Evolutionary conservation across 1,140 invertebrate genomes (phyloP), one percentile per base, ranked within the genome.

Genomic region (Camponotus vicinus): DNA sequence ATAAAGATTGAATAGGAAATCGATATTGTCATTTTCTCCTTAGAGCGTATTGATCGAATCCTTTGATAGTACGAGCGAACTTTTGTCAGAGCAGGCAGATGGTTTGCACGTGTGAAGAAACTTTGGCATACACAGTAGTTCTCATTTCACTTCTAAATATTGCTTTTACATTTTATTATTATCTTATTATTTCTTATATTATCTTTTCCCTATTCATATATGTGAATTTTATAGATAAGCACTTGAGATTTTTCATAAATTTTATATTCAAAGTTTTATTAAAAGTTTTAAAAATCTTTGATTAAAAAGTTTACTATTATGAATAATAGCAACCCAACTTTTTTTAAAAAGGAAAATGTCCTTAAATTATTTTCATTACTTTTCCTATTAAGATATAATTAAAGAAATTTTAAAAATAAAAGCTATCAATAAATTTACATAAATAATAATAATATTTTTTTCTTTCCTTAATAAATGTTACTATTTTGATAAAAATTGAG

Each of bases 51-150:
- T 69, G 61, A 86, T 80, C 71, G 77, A 49, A 42, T 42, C 57
- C 78, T 71, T 71, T 64, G 9, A 87, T 57, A 45, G 40, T 45
- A 15, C 32, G 63, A 37, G 34, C 21, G 59, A 76, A 45, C 52
- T 88, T 78, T 88, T 52, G 49, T 85, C 27, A 67, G 85, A 63
- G 37, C 64, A 78, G 55, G 37, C 84, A 89, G 88, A 89, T 89
- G 88, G 88, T 71, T 42, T 37, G 75, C 88, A 89, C 82, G 49
- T 89, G 87, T 80, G 45, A 85, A 80, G 87, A 85, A 88, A 78
- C 86, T 84, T 84, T 27, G 34, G 49, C 57, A 34, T n/a, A 52
- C 18, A 64, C 59, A 66, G 59, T 57, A 45, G 37, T 57, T 67
- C 79, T 82, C 52, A 82, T 57, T 8, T 71, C 49, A 6, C 21